These are phyloP conservation scores for Helicolenus hilgendorfi DNA, from an alignment of 2,797 vertebrate genomes.

Conservation along the genomic window DNA sequence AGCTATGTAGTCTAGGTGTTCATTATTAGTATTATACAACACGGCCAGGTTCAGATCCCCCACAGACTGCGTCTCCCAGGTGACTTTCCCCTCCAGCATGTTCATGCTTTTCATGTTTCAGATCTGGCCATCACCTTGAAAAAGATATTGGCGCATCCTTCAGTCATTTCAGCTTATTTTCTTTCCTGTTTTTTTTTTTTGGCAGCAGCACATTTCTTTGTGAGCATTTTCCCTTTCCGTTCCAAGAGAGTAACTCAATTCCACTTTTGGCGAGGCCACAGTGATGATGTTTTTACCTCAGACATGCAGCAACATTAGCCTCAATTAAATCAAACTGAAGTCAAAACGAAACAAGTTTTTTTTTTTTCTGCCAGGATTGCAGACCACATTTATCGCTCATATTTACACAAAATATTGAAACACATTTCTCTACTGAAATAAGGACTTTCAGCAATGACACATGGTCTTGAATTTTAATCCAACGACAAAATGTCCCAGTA, in stretches of 20 bases:
- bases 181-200: background rate
- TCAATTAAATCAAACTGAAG: conserved; percentile 6
- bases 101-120: conserved; percentile 24
- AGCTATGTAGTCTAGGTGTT: background rate
- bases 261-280: background rate
- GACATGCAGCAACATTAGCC: background rate
- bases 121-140: conserved; percentile 7
- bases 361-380: background rate
- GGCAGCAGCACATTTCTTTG: background rate
- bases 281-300: conserved; percentile 9
- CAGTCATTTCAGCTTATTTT: background rate
- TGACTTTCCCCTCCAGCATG: background rate
- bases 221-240: background rate
- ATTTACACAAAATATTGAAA: background rate
- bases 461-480: background rate
- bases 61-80: background rate
- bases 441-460: background rate
- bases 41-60: background rate
- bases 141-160: conserved; percentile 13
- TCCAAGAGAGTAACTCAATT: conserved; percentile 1
- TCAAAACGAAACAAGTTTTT: background rate
- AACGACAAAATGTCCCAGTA: background rate
- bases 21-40: background rate
- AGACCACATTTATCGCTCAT: background rate
- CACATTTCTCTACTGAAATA: background rate